Evolutionary conservation across 2,113 vertebrate genomes (phyloP).

Genomic region (Picathartes gymnocephalus): DNA sequence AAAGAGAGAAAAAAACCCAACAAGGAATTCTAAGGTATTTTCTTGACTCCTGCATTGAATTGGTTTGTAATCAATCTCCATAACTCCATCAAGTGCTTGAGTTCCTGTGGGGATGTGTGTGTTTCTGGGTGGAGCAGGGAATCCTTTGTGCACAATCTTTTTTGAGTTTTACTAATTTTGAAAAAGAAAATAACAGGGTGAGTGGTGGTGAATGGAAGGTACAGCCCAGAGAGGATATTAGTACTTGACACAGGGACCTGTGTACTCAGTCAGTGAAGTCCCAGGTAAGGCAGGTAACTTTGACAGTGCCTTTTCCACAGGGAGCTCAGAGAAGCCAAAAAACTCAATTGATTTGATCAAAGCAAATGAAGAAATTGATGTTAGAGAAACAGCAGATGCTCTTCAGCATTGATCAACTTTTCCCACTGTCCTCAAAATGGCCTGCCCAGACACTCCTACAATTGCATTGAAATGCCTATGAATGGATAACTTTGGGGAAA

Average conservation of each 20-base stretch:
- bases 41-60: not conserved
- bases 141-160: not conserved
- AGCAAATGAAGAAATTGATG: not conserved
- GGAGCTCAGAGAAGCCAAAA: not conserved
- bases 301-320: not conserved
- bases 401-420: not conserved
- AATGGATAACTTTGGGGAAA: not conserved
- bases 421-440: not conserved
- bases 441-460: not conserved
- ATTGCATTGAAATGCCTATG: not conserved
- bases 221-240: not conserved
- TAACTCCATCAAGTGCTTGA: not conserved
- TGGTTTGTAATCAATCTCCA: not conserved
- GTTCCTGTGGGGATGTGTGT: not conserved
- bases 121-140: not conserved
- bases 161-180: not conserved
- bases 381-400: not conserved
- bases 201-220: not conserved
- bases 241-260: not conserved
- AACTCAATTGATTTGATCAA: not conserved
- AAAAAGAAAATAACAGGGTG: not conserved
- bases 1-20: no score
- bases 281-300: not conserved
- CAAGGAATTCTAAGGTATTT: not conserved
- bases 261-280: not conserved